Evolutionary conservation across 2,113 vertebrate genomes (phyloP).

Genomic region (Leptodactylus fuscus): DNA sequence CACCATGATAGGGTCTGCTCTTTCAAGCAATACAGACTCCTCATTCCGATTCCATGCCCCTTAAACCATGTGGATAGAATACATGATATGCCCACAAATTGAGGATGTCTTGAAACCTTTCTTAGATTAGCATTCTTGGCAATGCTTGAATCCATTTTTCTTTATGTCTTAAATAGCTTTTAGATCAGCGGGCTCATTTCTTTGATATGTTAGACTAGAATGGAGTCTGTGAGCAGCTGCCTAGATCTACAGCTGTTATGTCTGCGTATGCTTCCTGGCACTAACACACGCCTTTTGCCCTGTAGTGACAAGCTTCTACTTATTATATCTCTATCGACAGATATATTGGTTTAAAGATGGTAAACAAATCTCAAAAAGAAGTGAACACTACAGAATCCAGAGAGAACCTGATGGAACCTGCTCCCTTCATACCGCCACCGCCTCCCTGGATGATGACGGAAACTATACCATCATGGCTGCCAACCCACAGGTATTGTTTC

Average conservation of each 20-base stretch:
- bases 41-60: constrained; percentile 35
- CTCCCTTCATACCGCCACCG: constrained; percentile 82
- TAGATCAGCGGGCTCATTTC: constrained; percentile 33
- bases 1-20: neutral
- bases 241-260: constrained; percentile 39
- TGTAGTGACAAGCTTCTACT: constrained; percentile 35
- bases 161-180: constrained; percentile 47
- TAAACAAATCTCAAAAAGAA: constrained; percentile 97
- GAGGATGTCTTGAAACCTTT: constrained; percentile 57
- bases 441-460: constrained; percentile 95
- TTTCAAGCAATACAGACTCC: constrained; percentile 9
- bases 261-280: neutral
- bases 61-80: constrained; percentile 50
- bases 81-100: constrained; percentile 47
- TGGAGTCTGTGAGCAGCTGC: constrained; percentile 27
- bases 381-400: constrained; percentile 92
- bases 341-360: constrained; percentile 99
- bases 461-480: constrained; percentile 97
- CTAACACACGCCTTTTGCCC: neutral
- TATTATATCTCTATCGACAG: constrained; percentile 68
- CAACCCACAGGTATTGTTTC: constrained; percentile 85
- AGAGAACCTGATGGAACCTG: constrained; percentile 91
- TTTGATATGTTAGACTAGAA: constrained; percentile 40
- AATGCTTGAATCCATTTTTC: constrained; percentile 52
- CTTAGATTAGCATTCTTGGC: constrained; percentile 57